phyloP scores from a whole-genome alignment of 2,888 invertebrate genomes.

The Stegana nigrithorax region DNA sequence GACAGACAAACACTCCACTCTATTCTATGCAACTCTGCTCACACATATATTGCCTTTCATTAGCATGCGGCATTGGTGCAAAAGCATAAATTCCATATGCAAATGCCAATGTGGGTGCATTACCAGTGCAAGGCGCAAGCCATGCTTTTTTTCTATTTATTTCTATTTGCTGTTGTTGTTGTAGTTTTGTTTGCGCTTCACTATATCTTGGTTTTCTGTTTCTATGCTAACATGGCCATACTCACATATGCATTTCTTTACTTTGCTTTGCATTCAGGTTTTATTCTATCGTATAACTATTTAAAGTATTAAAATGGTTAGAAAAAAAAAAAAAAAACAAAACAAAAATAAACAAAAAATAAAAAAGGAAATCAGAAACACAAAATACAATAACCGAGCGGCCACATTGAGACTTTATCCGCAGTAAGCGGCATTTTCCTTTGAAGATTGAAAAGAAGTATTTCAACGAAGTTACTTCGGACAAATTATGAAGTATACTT shows the following conservation, averaged over 20 bases:
- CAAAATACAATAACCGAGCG: no score
- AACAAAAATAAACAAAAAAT: background rate
- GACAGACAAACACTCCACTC: background rate
- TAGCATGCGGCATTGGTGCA: constrained; percentile 13
- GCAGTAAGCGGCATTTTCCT: no score
- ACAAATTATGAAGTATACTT: no score
- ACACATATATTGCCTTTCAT: constrained; percentile 8
- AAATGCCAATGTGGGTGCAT: constrained; percentile 11
- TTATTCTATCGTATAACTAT: background rate
- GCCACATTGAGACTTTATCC: no score
- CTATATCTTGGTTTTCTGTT: background rate
- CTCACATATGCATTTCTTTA: background rate
- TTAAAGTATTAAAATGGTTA: constrained; percentile 6
- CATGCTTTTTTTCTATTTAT: background rate
- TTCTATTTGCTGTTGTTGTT: background rate
- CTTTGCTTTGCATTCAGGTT: constrained; percentile 1
- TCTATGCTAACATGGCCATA: no score
- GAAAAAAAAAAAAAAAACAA: background rate
- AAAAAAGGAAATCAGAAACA: no score
- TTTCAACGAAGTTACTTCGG: no score
- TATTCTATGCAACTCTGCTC: background rate
- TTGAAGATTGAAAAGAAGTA: no score
- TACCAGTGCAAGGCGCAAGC: background rate
- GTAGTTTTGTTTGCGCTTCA: background rate
- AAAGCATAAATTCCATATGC: constrained; percentile 10